A percentile compares a stretch with the other conserved stretches of the same genome.
phyloP scores from a whole-genome alignment of 2,888 invertebrate species.

The Dinocampus coccinellae region DNA sequence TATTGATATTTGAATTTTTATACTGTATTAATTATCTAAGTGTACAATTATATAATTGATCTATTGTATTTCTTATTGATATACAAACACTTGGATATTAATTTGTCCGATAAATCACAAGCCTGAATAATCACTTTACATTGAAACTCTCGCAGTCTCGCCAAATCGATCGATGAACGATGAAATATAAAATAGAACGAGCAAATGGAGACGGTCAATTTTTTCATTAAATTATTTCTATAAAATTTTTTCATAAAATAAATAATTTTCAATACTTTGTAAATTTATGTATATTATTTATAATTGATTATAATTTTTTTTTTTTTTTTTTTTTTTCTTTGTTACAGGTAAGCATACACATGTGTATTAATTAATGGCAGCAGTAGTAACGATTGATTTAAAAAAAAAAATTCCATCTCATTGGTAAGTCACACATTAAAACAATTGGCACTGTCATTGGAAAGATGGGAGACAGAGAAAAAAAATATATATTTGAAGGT shows the following conservation, averaged over 20 bases:
- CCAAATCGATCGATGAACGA: constrained; percentile 58
- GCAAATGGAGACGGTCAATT: too few relatives aligned
- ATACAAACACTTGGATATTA: constrained; percentile 12
- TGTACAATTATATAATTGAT: not conserved
- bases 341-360: constrained; percentile 35
- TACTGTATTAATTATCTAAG: not conserved
- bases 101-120: constrained; percentile 38
- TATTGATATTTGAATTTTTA: not conserved
- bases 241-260: too few relatives aligned
- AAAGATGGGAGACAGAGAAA: not conserved
- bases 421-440: constrained; percentile 24
- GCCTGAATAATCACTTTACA: constrained; percentile 58
- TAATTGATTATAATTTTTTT: too few relatives aligned
- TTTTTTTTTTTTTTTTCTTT: constrained; percentile 20
- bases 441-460: not conserved
- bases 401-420: not conserved
- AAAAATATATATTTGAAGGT: not conserved
- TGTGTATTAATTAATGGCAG: not conserved
- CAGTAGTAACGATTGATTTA: not conserved
- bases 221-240: too few relatives aligned
- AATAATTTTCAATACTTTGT: too few relatives aligned
- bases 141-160: constrained; percentile 64
- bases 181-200: not conserved
- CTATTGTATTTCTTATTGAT: not conserved
- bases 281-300: too few relatives aligned